Conservation (phyloP, 2,888 invertebrate genomes). For the Myopa testacea region DNA sequence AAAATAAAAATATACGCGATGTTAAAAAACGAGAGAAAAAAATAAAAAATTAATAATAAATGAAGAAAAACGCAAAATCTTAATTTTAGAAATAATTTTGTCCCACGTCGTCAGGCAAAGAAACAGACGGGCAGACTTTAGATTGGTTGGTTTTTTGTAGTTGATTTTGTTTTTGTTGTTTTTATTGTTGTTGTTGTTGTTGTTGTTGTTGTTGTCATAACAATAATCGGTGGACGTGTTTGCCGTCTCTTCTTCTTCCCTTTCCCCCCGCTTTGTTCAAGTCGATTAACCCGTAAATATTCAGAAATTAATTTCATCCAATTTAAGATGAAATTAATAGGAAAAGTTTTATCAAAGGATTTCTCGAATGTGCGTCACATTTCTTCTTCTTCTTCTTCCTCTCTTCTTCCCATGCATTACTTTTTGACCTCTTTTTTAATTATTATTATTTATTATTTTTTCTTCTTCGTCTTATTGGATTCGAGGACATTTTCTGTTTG, state of each 20-base stretch:
- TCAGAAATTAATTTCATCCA: slow-evolving; percentile 46
- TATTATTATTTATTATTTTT: neutral
- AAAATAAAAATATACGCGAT: neutral
- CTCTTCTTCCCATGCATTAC: neutral
- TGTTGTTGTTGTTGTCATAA: neutral
- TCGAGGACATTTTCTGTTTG: no score
- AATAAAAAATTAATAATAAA: neutral
- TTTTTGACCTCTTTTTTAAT: neutral
- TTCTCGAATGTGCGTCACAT: neutral
- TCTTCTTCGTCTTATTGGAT: neutral
- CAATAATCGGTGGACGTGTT: neutral
- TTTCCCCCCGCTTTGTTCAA: slow-evolving; percentile 40
- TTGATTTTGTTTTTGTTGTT: neutral
- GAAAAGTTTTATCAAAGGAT: slow-evolving; percentile 35
- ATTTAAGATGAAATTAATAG: slow-evolving; percentile 51
- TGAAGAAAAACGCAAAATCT: neutral
- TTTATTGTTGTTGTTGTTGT: neutral
- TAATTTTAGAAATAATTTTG: slow-evolving; percentile 9
- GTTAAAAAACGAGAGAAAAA: neutral
- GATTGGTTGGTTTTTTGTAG: neutral
- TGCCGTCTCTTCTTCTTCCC: neutral
- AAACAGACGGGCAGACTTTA: neutral
- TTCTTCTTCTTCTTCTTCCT: neutral
- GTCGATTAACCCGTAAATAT: slow-evolving; percentile 49
- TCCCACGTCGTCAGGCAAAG: neutral